phyloP scores from a whole-genome alignment of 2,797 vertebrate species.

The Geotrypetes seraphini region DNA sequence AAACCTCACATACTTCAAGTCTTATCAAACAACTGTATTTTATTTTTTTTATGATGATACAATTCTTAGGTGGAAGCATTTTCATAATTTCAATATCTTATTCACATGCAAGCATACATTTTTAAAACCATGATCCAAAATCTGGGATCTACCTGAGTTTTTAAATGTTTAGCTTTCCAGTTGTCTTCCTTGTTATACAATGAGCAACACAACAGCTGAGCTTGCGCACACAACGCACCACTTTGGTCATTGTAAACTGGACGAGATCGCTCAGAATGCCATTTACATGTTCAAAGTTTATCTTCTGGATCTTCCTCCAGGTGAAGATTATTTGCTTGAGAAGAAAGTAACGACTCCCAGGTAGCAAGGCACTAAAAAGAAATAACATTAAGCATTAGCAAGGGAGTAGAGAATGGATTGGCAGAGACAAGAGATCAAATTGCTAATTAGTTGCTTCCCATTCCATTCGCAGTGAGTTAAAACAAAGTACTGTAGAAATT shows the following conservation, averaged over 20 bases:
- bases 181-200: constrained; percentile 14
- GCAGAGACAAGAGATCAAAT: too few relatives aligned
- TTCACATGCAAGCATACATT: constrained; percentile 33
- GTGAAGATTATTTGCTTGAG: constrained; percentile 47
- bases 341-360: constrained; percentile 61
- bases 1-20: too few relatives aligned
- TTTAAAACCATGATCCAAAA: constrained; percentile 23
- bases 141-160: constrained; percentile 44
- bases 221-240: constrained; percentile 30
- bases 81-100: constrained; percentile 20
- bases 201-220: constrained; percentile 20
- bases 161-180: constrained; percentile 36
- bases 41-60: too few relatives aligned
- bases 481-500: too few relatives aligned
- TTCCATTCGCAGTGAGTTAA: too few relatives aligned
- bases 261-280: constrained; percentile 4
- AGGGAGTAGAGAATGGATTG: too few relatives aligned
- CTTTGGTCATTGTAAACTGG: constrained; percentile 48
- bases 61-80: too few relatives aligned
- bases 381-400: constrained; percentile 16
- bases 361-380: constrained; percentile 63
- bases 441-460: too few relatives aligned
- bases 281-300: constrained; percentile 29
- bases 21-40: too few relatives aligned
- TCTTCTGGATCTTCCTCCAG: constrained; percentile 49